These are phyloP conservation scores for Ophioninae sp. DNA, from an alignment of 2,888 invertebrate species.

Conservation along the genomic window DNA sequence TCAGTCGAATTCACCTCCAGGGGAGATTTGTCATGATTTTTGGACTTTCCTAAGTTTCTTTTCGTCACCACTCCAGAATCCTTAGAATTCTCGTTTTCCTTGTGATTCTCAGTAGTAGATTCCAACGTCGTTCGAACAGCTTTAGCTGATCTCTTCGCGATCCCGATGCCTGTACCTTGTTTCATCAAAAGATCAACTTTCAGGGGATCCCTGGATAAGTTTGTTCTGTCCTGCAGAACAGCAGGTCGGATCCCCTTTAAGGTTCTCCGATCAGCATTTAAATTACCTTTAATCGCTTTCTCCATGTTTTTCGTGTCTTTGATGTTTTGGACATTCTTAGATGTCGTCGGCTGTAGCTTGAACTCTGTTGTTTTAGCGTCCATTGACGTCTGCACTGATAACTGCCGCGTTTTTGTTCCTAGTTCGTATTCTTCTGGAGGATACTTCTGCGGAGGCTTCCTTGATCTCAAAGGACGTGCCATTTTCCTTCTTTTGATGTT, in stretches of 20 bases:
- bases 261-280: slow-evolving; percentile 32
- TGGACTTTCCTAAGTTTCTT: neutral
- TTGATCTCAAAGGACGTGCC: slow-evolving; percentile 55
- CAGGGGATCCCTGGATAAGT: slow-evolving; percentile 54
- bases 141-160: slow-evolving; percentile 5
- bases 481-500: slow-evolving; percentile 14
- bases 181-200: slow-evolving; percentile 63
- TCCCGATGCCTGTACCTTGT: slow-evolving; percentile 56
- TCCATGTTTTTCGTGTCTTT: neutral
- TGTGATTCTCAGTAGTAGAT: neutral
- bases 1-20: neutral
- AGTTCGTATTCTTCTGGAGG: slow-evolving; percentile 32
- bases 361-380: neutral
- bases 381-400: neutral
- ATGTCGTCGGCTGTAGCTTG: neutral
- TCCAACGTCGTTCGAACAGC: slow-evolving; percentile 3
- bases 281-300: slow-evolving; percentile 57
- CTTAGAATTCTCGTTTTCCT: neutral
- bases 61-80: neutral
- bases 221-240: slow-evolving; percentile 67
- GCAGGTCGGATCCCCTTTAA: slow-evolving; percentile 36
- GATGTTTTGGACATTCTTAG: neutral
- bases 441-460: slow-evolving; percentile 26
- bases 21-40: neutral
- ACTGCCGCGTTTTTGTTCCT: neutral